phyloP scores from a whole-genome alignment of 2,113 vertebrate species.

The Nannobrachium achirus region DNA sequence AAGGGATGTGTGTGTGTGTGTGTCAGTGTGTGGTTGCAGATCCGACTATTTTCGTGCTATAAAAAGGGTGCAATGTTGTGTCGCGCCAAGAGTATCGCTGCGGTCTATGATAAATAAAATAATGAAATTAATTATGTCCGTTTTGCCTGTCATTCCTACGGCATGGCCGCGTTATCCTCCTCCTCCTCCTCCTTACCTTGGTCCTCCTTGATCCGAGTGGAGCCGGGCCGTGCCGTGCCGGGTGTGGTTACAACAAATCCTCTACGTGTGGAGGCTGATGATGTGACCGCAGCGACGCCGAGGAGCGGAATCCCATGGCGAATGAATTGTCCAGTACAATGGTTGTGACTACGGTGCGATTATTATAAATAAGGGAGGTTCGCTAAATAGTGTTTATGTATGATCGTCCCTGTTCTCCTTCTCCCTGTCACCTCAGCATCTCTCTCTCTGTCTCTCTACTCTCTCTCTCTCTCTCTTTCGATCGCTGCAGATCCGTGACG shows the following conservation, averaged over 20 bases:
- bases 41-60: too few relatives aligned
- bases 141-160: constrained; percentile 22
- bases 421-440: constrained; percentile 80
- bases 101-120: not conserved
- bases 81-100: too few relatives aligned
- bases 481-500: constrained; percentile 82
- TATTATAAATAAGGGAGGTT: not conserved
- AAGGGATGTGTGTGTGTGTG: too few relatives aligned
- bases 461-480: constrained; percentile 57
- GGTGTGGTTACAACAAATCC: constrained; percentile 75
- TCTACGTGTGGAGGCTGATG: constrained; percentile 56
- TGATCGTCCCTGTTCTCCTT: constrained; percentile 63
- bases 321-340: constrained; percentile 12
- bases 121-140: not conserved
- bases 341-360: not conserved
- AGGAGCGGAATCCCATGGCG: constrained; percentile 56
- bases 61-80: too few relatives aligned
- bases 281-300: constrained; percentile 28
- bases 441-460: constrained; percentile 41
- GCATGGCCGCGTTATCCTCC: constrained; percentile 29
- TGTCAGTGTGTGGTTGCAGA: not conserved
- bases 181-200: constrained; percentile 67
- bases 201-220: constrained; percentile 60
- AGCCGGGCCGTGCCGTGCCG: constrained; percentile 68
- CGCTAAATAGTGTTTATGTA: constrained; percentile 18